Conservation (phyloP, 1,140 invertebrate genomes). For the Euwallacea fornicatus region DNA sequence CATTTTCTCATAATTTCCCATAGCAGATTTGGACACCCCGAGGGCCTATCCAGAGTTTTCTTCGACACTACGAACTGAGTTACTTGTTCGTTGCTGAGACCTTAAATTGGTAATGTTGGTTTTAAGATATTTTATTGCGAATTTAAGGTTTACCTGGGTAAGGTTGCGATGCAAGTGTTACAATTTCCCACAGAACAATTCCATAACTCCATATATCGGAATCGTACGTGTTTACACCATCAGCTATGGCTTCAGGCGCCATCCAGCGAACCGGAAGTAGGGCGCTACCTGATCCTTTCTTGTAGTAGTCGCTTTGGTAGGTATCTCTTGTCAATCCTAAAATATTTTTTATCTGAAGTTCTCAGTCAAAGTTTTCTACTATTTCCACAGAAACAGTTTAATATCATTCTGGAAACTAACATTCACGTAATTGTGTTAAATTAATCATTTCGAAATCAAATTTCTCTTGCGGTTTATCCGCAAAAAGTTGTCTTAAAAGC, state of each 20-base stretch:
- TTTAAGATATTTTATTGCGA: background rate
- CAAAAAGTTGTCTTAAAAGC: no score
- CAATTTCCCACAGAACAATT: conserved; percentile 77
- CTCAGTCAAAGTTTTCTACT: no score
- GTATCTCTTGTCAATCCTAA: conserved; percentile 65
- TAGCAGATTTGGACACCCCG: conserved; percentile 54
- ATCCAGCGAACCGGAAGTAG: conserved; percentile 79
- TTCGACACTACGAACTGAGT: conserved; percentile 68
- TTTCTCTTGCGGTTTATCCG: no score
- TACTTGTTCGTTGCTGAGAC: conserved; percentile 64
- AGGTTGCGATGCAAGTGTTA: conserved; percentile 71
- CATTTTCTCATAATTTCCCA: conserved; percentile 56
- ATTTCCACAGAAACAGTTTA: no score
- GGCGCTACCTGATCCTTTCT: conserved; percentile 60
- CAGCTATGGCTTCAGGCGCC: conserved; percentile 72
- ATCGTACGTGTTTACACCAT: conserved; percentile 72
- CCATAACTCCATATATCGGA: conserved; percentile 80
- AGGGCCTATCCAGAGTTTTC: conserved; percentile 65
- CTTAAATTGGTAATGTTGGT: conserved; percentile 6
- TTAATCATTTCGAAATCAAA: no score
- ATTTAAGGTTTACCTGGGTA: conserved; percentile 68
- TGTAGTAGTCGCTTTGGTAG: conserved; percentile 76
- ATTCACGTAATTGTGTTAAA: no score
- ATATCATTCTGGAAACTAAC: no score
- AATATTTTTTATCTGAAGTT: background rate